Conservation (phyloP, 1,140 invertebrate species). For the Lepidurus packardi region DNA sequence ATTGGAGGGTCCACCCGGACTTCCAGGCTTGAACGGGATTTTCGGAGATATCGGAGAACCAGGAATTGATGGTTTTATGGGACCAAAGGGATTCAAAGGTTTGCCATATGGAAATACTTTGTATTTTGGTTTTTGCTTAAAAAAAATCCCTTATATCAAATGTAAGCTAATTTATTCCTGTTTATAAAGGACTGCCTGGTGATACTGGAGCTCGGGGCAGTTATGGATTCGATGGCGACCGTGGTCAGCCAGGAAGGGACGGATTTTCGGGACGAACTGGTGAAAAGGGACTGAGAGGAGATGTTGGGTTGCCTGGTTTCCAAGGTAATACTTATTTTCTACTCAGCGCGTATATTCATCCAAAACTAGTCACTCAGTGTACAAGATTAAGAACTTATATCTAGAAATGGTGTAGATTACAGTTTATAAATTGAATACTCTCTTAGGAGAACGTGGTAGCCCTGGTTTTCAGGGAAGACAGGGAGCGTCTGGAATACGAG, state of each 20-base stretch:
- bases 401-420: too few relatives aligned
- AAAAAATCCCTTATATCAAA: neutral
- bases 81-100: constrained; percentile 37
- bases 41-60: constrained; percentile 36
- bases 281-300: constrained; percentile 36
- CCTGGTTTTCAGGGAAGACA: neutral
- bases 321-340: neutral
- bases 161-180: neutral
- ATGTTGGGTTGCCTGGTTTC: neutral
- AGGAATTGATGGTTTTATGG: constrained; percentile 38
- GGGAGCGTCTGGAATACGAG: neutral
- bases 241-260: neutral
- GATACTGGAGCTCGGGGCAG: constrained; percentile 38
- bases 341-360: too few relatives aligned
- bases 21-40: constrained; percentile 34
- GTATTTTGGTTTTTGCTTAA: neutral
- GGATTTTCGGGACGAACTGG: constrained; percentile 35
- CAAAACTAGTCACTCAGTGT: too few relatives aligned
- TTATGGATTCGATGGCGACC: constrained; percentile 37
- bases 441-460: neutral
- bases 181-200: constrained; percentile 39
- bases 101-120: neutral
- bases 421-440: neutral
- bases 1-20: constrained; percentile 38
- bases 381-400: too few relatives aligned